Conservation (phyloP, 35 echinoderm and acorn worm species). For the Ophioderma brevispina region DNA sequence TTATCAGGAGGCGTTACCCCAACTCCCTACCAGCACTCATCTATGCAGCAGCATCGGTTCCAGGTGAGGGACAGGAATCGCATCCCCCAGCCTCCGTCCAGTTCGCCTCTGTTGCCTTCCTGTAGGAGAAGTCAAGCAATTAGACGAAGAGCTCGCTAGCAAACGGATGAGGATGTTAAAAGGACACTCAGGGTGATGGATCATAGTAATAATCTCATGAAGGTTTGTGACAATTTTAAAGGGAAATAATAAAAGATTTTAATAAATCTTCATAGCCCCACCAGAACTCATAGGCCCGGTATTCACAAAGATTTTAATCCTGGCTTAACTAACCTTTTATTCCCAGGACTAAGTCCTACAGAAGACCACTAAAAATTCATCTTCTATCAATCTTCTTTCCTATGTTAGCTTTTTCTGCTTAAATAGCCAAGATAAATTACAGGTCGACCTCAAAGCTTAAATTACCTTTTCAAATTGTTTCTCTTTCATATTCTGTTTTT, state of each 20-base stretch:
- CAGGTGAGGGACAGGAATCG: conserved; percentile 12
- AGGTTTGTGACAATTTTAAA: conserved; percentile 41
- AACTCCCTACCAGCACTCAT: conserved; percentile 97
- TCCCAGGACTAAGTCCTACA: no score
- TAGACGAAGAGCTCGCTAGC: conserved; percentile 84
- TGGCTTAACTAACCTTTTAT: neutral
- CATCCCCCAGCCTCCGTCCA: conserved; percentile 26
- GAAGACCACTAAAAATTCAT: no score
- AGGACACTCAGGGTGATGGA: conserved; percentile 78
- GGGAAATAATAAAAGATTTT: no score
- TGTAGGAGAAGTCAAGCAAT: conserved; percentile 81
- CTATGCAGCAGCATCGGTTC: conserved; percentile 81
- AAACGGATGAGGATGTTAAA: conserved; percentile 83
- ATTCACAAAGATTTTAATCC: neutral
- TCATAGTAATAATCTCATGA: conserved; percentile 89
- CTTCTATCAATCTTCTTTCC: no score
- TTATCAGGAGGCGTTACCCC: conserved; percentile 81
- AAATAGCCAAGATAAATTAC: no score
- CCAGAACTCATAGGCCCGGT: no score
- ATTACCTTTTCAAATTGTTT: no score
- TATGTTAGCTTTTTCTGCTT: no score
- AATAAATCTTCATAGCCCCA: no score
- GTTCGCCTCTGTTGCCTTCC: conserved; percentile 76
- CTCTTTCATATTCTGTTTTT: no score
- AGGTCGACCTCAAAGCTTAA: no score